phyloP scores from a whole-genome alignment of 2,888 invertebrate genomes.

The Mythimna ferrago region DNA sequence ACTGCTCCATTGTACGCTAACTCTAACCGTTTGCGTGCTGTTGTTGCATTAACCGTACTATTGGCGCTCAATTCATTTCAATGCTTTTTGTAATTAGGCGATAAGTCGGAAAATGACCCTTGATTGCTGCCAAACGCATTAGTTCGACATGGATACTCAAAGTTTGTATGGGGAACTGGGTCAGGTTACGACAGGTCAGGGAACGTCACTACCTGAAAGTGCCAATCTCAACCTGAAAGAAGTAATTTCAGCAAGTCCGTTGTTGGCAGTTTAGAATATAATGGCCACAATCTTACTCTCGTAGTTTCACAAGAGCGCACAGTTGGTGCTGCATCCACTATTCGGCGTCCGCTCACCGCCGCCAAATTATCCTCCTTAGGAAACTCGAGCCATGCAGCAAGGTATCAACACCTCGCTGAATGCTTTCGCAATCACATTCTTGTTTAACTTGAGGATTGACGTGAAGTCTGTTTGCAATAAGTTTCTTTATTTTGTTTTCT shows the following conservation, averaged over 20 bases:
- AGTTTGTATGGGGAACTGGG: not conserved
- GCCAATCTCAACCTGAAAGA: no score
- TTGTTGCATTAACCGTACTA: constrained; percentile 25
- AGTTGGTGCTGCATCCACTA: constrained; percentile 39
- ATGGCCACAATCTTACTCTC: not conserved
- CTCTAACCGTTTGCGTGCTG: constrained; percentile 28
- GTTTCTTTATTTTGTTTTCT: constrained; percentile 3
- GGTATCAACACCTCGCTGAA: constrained; percentile 44
- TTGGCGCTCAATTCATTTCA: constrained; percentile 15
- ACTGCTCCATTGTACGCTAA: constrained; percentile 35
- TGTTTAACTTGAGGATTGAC: constrained; percentile 13
- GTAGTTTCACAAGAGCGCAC: constrained; percentile 30
- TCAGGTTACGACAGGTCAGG: not conserved
- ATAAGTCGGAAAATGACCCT: constrained; percentile 15
- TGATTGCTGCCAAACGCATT: not conserved
- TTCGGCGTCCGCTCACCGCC: constrained; percentile 29
- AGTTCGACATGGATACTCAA: not conserved
- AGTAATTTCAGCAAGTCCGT: not conserved
- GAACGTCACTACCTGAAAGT: not conserved
- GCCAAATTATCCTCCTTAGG: constrained; percentile 63
- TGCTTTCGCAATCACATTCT: constrained; percentile 55
- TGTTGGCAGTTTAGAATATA: not conserved
- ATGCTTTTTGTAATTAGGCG: constrained; percentile 18
- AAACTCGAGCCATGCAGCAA: constrained; percentile 46
- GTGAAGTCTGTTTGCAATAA: not conserved